Conservation (phyloP, 2,888 invertebrate species). For the Pachliopta kotzebuea region DNA sequence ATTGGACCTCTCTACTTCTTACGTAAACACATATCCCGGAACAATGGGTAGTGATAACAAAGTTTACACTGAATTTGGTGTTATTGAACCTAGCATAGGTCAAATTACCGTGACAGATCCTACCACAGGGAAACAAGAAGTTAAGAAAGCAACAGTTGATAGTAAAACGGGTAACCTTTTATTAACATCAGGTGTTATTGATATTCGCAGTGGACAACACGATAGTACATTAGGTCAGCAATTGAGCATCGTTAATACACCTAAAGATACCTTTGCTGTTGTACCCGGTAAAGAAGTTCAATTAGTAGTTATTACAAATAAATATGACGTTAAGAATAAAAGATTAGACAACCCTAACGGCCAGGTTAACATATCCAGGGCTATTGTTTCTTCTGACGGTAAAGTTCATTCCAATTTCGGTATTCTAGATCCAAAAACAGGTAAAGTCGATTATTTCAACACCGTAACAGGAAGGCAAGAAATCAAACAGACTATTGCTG, state of each 20-base stretch:
- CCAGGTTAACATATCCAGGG: constrained; percentile 71
- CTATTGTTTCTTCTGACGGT: constrained; percentile 60
- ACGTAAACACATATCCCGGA: constrained; percentile 63
- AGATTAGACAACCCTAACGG: constrained; percentile 78
- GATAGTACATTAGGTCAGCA: constrained; percentile 80
- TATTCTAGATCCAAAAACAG: constrained; percentile 77
- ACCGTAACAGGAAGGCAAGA: constrained; percentile 79
- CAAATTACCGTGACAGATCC: constrained; percentile 81
- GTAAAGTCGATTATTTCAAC: constrained; percentile 77
- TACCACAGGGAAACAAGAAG: constrained; percentile 82
- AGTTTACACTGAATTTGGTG: constrained; percentile 80
- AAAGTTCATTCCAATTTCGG: constrained; percentile 77
- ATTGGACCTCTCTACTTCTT: constrained; percentile 73
- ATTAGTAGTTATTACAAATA: constrained; percentile 77
- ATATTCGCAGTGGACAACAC: constrained; percentile 78
- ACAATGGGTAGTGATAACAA: constrained; percentile 71
- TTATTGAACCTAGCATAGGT: constrained; percentile 80
- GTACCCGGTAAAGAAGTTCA: constrained; percentile 73
- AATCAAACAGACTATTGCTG: constrained; percentile 78
- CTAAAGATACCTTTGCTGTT: constrained; percentile 62
- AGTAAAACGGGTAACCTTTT: constrained; percentile 82
- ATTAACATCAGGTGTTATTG: constrained; percentile 77
- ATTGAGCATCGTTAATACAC: constrained; percentile 67
- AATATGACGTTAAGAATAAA: constrained; percentile 79
- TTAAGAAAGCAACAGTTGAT: constrained; percentile 83